Evolutionary conservation across 1,140 invertebrate genomes (phyloP).

Genomic region (Cotesia typhae): DNA sequence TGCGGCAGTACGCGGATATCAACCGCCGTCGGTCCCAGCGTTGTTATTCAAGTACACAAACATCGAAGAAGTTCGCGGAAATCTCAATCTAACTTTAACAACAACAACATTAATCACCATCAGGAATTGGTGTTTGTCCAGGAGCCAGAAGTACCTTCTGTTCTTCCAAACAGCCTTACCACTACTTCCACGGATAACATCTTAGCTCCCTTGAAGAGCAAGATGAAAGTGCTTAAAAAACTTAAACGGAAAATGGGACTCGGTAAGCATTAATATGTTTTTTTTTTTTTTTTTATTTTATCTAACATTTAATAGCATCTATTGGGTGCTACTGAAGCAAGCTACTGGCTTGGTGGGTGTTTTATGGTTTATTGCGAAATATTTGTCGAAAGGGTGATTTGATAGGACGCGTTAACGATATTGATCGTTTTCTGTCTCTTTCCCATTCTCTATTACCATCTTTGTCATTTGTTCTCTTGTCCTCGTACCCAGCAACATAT

Average conservation of each 20-base stretch:
- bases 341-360: neutral
- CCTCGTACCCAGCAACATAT: no score
- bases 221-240: constrained; percentile 71
- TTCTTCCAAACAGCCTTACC: constrained; percentile 31
- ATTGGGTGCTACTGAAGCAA: neutral
- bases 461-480: no score
- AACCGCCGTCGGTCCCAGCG: constrained; percentile 47
- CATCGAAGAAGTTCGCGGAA: constrained; percentile 43
- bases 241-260: constrained; percentile 68
- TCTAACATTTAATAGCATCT: neutral
- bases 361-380: no score
- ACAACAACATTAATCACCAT: constrained; percentile 44
- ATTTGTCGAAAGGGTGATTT: neutral
- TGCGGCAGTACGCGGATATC: constrained; percentile 51
- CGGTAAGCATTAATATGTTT: constrained; percentile 58
- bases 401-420: constrained; percentile 7
- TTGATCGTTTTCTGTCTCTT: neutral
- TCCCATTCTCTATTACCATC: no score
- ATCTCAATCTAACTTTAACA: constrained; percentile 48
- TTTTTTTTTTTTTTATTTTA: neutral
- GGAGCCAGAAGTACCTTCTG: constrained; percentile 16
- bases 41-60: constrained; percentile 43
- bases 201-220: constrained; percentile 63
- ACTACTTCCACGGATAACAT: constrained; percentile 57
- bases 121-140: constrained; percentile 35